Percentiles rank a stretch among this genome's conserved stretches.
Conservation (phyloP, 2,888 invertebrate species). For the Mesochorus sp. region DNA sequence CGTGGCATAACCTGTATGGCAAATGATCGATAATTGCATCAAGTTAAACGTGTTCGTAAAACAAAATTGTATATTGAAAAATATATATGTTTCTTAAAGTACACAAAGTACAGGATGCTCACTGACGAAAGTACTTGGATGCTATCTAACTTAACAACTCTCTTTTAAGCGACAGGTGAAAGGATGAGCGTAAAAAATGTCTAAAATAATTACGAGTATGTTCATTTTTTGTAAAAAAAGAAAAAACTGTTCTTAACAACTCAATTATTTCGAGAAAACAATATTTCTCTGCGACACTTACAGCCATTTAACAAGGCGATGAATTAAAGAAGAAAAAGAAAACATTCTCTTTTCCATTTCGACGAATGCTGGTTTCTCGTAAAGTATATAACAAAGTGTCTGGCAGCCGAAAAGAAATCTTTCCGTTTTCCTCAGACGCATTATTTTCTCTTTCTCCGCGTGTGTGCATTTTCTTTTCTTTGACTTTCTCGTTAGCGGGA, state of each 20-base stretch:
- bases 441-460: neutral
- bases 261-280: conserved; percentile 31
- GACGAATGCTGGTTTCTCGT: conserved; percentile 74
- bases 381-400: conserved; percentile 67
- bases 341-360: conserved; percentile 42
- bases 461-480: conserved; percentile 2
- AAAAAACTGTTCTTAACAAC: conserved; percentile 10
- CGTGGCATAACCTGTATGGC: neutral
- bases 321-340: neutral
- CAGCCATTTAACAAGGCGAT: too few species aligned
- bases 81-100: neutral
- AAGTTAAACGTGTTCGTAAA: conserved; percentile 6
- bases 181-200: neutral
- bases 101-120: conserved; percentile 8
- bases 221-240: conserved; percentile 12
- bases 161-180: conserved; percentile 6
- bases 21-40: neutral
- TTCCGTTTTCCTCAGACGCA: conserved; percentile 9
- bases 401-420: conserved; percentile 16
- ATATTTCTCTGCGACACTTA: too few species aligned
- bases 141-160: conserved; percentile 20
- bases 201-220: neutral
- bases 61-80: neutral
- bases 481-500: conserved; percentile 1
- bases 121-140: neutral